Evolutionary conservation across 2,888 invertebrate genomes (phyloP), one percentile per base, ranked within the genome.

Genomic region (Torymus texanus): DNA sequence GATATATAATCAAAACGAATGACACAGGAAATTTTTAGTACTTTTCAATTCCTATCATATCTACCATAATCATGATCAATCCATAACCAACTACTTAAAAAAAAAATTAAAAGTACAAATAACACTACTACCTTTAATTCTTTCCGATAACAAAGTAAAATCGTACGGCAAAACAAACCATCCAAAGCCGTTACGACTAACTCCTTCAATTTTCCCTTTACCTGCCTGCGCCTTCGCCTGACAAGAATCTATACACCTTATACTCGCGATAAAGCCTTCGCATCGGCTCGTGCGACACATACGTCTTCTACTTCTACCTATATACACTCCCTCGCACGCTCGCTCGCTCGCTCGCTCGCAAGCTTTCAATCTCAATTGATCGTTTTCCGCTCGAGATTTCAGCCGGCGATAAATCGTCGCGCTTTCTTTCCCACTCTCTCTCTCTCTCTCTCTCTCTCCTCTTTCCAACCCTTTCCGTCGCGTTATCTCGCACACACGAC

Each of bases 311-410:
- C 41, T n/a, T n/a, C 41, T 8, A 41, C 0, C 10, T 29, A 59
- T 58, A 71, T 76, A 70, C 58, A 58, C 67, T 8, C 5, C 5
- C 21, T 21, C 21, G 2, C 21, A 2, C 72, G 67, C 62, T 65
- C 61, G n/a, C 61, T 8, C 41, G 29, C n/a, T n/a, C n/a, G n/a
- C n/a, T n/a, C 72, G 67, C 62, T 65, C 67, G n/a, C 61, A 41
- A 50, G 66, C 78, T 73, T 78, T 78, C 78, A 70, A 78, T 78
- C 78, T 68, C 79, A 59, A 79, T 75, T 58, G 79, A 79, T 79
- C 79, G 74, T 65, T 70, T 70, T 65, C 74, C 63, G 73, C 79
- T 75, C 53, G 74, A 75, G 74, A 70, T 75, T 79, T 75, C 63
- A 65, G 74, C 58, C 51, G 67, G 65, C 78, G 74, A 78, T 78